Conservation (phyloP, 2,888 invertebrate genomes). For the Toxonevra muliebris region DNA sequence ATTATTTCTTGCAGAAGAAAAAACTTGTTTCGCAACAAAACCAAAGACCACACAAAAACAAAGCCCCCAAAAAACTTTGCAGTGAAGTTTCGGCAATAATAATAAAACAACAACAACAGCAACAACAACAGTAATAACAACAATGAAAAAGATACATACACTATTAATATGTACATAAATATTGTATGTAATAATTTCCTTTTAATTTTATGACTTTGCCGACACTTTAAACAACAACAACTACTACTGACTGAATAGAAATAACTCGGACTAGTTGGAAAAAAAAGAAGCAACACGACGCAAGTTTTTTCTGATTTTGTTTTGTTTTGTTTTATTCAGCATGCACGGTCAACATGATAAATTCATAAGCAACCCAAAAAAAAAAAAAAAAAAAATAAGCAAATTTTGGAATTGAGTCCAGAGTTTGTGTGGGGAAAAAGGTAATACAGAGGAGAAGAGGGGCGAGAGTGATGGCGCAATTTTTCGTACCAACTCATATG, state of each 20-base stretch:
- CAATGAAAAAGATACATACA: slow-evolving; percentile 31
- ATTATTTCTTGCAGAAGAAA: too few species aligned
- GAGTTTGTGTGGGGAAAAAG: neutral
- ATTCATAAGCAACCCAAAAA: slow-evolving; percentile 10
- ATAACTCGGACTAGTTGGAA: slow-evolving; percentile 5
- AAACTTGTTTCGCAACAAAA: slow-evolving; percentile 25
- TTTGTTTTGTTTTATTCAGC: neutral
- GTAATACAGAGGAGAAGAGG: neutral
- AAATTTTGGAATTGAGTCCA: neutral
- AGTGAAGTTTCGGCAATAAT: slow-evolving; percentile 2
- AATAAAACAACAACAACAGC: too few species aligned
- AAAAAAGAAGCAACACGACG: slow-evolving; percentile 15
- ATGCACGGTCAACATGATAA: neutral
- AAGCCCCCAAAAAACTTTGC: neutral
- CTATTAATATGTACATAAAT: slow-evolving; percentile 19
- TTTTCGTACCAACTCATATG: neutral
- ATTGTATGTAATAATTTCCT: slow-evolving; percentile 44
- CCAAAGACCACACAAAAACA: slow-evolving; percentile 17
- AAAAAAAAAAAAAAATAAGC: neutral
- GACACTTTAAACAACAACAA: slow-evolving; percentile 52
- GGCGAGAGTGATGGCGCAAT: neutral
- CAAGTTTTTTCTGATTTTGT: too few species aligned
- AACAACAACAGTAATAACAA: too few species aligned
- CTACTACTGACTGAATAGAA: slow-evolving; percentile 21
- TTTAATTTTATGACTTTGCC: slow-evolving; percentile 56